Evolutionary conservation across 2,888 invertebrate genomes (phyloP), one percentile per base, ranked within the genome.

Genomic region (Synanthedon vespiformis): DNA sequence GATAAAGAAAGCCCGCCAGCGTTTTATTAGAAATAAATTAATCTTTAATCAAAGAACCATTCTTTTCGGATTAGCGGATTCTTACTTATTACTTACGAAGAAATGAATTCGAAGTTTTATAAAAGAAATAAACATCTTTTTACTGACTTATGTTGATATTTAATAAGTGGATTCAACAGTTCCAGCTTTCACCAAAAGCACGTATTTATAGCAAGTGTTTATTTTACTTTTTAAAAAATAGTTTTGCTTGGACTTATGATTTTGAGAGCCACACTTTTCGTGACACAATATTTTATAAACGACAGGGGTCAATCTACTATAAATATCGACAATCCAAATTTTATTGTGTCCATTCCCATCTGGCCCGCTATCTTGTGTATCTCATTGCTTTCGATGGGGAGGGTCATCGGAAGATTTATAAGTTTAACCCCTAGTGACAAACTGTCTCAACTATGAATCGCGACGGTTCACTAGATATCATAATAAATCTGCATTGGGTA

Each of bases 21-120:
- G 68, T 74, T 82, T 80, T 76, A 77, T 78, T 77, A 74, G 67
- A 77, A 77, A 77, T 72, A 72, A 80, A 77, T 80, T 70, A 77
- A 76, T 77, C 73, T 77, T 68, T 73, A 70, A 75, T 76, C 72
- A 71, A 72, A 68, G 68, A 34, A 10, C 34, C 68, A 69, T 66
- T 61, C 59, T 63, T 61, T 64, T 58, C 59, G 67, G 73, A 76
- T 75, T 69, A 73, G 59, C 58, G 55, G 62, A 54, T 12, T 10
- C 62, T 67, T 61, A 57, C 58, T 58, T 57, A 57, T 58, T 58
- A 55, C 51, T n/a, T 14, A 14, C 6, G 6, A 44, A 44, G 14
- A 44, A 44, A 44, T 44, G 47, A 14, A 3, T 44, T 44, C 6
- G 13, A 11, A 44, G n/a, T n/a, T 14, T 14, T 44, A 44, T 44